Base-by-base conservation (phyloP, 2,797 vertebrate species). In the Catostomus latipinnis region DNA sequence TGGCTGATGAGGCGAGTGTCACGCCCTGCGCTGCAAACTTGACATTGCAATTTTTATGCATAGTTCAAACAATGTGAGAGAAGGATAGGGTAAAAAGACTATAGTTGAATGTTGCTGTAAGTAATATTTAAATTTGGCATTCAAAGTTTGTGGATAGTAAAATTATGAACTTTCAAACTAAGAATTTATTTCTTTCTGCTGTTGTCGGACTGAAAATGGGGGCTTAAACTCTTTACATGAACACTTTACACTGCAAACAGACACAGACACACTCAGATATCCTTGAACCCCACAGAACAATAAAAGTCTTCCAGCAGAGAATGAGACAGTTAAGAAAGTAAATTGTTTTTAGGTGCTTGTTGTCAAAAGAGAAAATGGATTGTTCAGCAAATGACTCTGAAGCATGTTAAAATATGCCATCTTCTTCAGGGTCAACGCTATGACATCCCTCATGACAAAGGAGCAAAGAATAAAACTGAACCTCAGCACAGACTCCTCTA, bases 391-490 rank as follows among this genome's bases (percentile, higher is more conserved):
- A 46, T 43, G 61, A 80, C 77, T 80, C 56, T n/a, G 61, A 62
- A 60, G 8, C 52, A 66, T 48, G 56, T 62, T 34, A 62, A 62
- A 60, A 8, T 67, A 45, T 69, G n/a, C 18, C 46, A 18, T 58
- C 45, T 66, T 43, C 53, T 50, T 18, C 16, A 56, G 60, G 43
- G 60, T 63, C 68, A 71, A 46, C 56, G 80, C 71, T 87, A 83
- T 7, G 43, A 81, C 78, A 71, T 84, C 83, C 82, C 82, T 72
- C 84, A 88, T 57, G 81, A 81, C 63, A 73, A 82, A 82, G 75
- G 43, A 82, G 84, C 78, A 54, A 86, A 81, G 87, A 87, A 81
- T 81, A 81, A 88, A 86, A 82, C 60, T 65, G 84, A 70, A 75
- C 58, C 69, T 87, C 75, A 85, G 72, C 84, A 81, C 83, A 85